A percentile compares a stretch with the other conserved stretches of the same genome.
phyloP scores from a whole-genome alignment of 2,888 invertebrate species.

The Hydriomena furcata region DNA sequence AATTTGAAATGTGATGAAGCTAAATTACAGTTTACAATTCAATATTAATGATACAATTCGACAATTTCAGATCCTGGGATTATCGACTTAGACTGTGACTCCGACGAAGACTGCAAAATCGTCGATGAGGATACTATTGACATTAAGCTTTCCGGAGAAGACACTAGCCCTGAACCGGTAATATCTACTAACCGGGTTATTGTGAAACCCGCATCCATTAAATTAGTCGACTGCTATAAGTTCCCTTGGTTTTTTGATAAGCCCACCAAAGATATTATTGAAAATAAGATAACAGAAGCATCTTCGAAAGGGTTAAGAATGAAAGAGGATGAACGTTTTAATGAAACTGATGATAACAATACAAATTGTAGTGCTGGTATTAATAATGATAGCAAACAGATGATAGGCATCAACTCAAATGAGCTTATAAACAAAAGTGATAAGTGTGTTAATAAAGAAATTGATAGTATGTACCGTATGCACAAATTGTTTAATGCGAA shows the following conservation, averaged over 20 bases:
- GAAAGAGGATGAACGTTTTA: background rate
- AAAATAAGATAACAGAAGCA: background rate
- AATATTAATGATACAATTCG: background rate
- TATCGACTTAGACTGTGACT: constrained; percentile 11
- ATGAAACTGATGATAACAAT: background rate
- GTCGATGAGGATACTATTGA: background rate
- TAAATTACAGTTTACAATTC: no score
- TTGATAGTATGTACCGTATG: background rate
- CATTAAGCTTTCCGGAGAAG: background rate
- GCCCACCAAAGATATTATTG: constrained; percentile 13
- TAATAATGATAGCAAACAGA: background rate
- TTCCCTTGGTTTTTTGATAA: constrained; percentile 35
- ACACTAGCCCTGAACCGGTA: background rate
- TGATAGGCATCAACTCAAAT: background rate
- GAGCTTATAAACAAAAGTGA: background rate
- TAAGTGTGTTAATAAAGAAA: background rate
- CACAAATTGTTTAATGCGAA: background rate
- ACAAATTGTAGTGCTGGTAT: background rate
- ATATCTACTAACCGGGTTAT: background rate
- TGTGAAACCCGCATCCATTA: constrained; percentile 4
- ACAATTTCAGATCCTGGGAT: constrained; percentile 17
- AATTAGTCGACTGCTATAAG: constrained; percentile 23
- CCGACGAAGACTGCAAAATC: constrained; percentile 8
- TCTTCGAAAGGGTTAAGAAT: background rate
- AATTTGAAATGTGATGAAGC: no score